phyloP scores from a whole-genome alignment of 2,113 vertebrate species.

The Phalacrocorax aristotelis region DNA sequence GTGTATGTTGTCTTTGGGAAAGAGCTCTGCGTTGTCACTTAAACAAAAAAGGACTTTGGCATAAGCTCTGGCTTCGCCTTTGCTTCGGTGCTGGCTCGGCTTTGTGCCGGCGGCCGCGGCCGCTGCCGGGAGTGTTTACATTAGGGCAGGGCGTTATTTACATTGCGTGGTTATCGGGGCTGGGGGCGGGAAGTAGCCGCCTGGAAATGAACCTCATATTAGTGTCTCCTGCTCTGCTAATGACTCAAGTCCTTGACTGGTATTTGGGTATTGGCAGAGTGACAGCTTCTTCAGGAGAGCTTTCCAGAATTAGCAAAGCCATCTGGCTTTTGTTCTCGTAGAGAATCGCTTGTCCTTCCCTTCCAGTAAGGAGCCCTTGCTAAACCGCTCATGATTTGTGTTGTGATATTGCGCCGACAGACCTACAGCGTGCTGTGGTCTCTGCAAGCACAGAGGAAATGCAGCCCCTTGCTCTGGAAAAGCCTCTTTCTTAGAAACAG shows the following conservation, averaged over 20 bases:
- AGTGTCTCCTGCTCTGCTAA: not conserved
- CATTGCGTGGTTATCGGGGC: rapidly evolving
- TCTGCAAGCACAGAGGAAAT: rapidly evolving
- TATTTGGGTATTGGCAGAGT: not conserved
- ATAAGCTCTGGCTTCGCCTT: not conserved
- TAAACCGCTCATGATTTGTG: not conserved
- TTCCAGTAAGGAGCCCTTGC: not conserved
- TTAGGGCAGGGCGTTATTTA: not conserved
- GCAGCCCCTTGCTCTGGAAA: not conserved
- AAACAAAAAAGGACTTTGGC: not conserved
- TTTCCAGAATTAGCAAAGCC: constrained; percentile 43
- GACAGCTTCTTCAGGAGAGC: not conserved
- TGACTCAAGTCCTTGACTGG: not conserved
- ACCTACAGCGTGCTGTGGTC: rapidly evolving
- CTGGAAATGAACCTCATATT: not conserved
- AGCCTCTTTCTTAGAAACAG: not conserved
- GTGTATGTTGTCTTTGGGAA: not conserved
- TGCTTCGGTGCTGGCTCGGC: not conserved
- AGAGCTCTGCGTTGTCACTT: not conserved
- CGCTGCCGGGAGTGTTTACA: not conserved
- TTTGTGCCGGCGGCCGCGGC: not conserved
- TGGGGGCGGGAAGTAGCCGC: not conserved
- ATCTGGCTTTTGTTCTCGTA: constrained; percentile 39
- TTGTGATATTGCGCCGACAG: rapidly evolving
- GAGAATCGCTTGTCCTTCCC: not conserved